Percentiles rank a stretch among this genome's conserved stretches.
phyloP scores from a whole-genome alignment of 2,113 vertebrate species.

The Pluvialis apricaria region DNA sequence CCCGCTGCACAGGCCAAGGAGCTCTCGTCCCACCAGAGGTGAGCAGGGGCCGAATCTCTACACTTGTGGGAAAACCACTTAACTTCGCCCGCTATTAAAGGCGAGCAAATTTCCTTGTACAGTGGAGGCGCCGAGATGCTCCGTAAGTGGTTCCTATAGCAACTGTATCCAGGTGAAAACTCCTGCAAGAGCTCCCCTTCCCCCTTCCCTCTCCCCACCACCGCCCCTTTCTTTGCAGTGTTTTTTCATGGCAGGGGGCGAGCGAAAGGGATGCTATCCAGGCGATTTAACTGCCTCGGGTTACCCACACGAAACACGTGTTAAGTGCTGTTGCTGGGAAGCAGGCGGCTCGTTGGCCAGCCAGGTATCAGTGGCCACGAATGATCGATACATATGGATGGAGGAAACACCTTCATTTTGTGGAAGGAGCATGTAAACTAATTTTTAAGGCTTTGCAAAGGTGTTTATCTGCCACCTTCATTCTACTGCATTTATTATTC shows the following conservation, averaged over 20 bases:
- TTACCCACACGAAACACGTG: background rate
- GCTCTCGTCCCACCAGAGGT: background rate
- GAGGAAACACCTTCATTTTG: background rate
- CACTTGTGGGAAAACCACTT: background rate
- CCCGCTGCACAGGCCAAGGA: accelerated
- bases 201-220: background rate
- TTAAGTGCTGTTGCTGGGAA: background rate
- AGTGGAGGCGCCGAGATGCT: background rate
- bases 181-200: constrained; percentile 29
- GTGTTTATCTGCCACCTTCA: background rate
- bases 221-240: background rate
- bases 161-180: constrained; percentile 68
- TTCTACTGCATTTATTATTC: background rate
- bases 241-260: background rate
- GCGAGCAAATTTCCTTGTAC: background rate
- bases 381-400: accelerated
- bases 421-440: background rate
- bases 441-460: background rate
- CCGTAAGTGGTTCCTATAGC: constrained; percentile 62
- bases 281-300: background rate
- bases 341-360: accelerated
- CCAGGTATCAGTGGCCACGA: background rate
- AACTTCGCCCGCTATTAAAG: background rate
- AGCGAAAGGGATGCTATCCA: background rate
- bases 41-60: background rate